phyloP scores from a whole-genome alignment of 1,140 invertebrate species.

The Drosophila simulans region DNA sequence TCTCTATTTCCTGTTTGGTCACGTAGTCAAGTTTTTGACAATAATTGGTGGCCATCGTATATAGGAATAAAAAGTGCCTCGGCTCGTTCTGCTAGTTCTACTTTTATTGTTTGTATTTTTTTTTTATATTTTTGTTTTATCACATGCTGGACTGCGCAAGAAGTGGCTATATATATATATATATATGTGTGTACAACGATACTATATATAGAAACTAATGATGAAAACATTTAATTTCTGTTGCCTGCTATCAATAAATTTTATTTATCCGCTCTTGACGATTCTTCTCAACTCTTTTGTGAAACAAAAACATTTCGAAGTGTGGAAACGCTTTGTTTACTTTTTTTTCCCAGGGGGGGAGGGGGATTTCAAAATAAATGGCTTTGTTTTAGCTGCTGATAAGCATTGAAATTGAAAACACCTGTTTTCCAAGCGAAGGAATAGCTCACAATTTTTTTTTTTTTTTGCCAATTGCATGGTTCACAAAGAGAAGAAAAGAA shows the following conservation, averaged over 20 bases:
- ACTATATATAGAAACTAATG: conserved; percentile 47
- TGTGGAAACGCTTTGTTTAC: conserved; percentile 8
- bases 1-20: conserved; percentile 50
- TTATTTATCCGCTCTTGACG: conserved; percentile 30
- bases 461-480: conserved; percentile 7
- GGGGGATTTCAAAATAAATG: background rate
- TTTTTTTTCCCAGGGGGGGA: background rate
- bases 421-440: conserved; percentile 3
- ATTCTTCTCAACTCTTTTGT: background rate
- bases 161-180: conserved; percentile 7
- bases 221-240: conserved; percentile 19
- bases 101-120: background rate
- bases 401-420: conserved; percentile 14
- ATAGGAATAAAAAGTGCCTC: conserved; percentile 10
- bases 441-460: background rate
- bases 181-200: background rate
- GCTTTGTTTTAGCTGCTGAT: conserved; percentile 4
- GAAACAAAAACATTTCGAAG: conserved; percentile 22
- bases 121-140: background rate
- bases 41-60: conserved; percentile 8
- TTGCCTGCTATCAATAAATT: conserved; percentile 46
- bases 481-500: background rate
- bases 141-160: conserved; percentile 18
- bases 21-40: conserved; percentile 33
- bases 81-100: conserved; percentile 4